phyloP scores from a whole-genome alignment of 2,888 invertebrate species.

The Plagodis dolabraria region DNA sequence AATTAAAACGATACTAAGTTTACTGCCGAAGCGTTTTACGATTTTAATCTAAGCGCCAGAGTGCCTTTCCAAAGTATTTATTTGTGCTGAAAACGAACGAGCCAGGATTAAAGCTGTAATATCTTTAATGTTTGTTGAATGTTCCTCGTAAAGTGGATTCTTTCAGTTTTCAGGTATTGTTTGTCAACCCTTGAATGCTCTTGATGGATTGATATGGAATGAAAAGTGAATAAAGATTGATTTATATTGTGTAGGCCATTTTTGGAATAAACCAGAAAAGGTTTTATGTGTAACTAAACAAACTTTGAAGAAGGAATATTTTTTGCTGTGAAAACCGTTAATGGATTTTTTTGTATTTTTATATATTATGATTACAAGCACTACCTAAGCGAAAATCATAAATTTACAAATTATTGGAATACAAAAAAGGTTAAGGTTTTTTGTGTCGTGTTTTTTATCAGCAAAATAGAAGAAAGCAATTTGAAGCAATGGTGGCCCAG shows the following conservation, averaged over 20 bases:
- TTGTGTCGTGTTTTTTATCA: too few species aligned
- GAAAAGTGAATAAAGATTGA: neutral
- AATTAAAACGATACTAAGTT: conserved; percentile 57
- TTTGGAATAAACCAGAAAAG: too few species aligned
- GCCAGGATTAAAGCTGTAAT: conserved; percentile 67
- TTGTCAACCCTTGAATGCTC: conserved; percentile 7
- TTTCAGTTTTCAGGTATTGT: conserved; percentile 14
- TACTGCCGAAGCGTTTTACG: conserved; percentile 61
- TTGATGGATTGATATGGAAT: conserved; percentile 1
- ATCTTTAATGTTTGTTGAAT: conserved; percentile 53
- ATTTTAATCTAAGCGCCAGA: conserved; percentile 68
- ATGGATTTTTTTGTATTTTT: too few species aligned
- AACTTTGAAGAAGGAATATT: too few species aligned
- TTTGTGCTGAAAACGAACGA: conserved; percentile 49
- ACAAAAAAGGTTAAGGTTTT: too few species aligned
- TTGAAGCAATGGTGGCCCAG: too few species aligned
- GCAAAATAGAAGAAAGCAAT: too few species aligned
- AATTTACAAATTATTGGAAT: too few species aligned
- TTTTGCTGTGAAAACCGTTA: too few species aligned
- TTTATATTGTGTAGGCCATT: neutral
- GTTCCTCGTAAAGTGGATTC: conserved; percentile 46
- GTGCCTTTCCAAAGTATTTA: conserved; percentile 41
- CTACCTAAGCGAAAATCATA: too few species aligned
- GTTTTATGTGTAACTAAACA: too few species aligned
- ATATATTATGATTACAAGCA: too few species aligned